phyloP scores from a whole-genome alignment of 2,888 invertebrate species.

The Diarsia brunnea region DNA sequence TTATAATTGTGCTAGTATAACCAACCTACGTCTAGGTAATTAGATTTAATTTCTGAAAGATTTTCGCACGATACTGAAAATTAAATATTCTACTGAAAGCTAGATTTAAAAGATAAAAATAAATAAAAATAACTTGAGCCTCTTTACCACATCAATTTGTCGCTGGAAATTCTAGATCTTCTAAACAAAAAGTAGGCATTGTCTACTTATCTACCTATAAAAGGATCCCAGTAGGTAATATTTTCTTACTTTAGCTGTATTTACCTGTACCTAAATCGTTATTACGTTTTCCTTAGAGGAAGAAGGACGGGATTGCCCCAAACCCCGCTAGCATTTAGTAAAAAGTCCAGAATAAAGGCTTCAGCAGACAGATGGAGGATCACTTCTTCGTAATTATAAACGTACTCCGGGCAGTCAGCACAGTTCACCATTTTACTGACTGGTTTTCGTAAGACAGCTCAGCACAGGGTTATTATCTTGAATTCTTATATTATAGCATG shows the following conservation, averaged over 20 bases:
- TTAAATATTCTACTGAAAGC: neutral
- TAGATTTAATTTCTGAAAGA: neutral
- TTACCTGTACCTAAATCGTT: neutral
- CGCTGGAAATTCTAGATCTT: neutral
- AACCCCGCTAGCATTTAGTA: neutral
- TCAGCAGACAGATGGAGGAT: neutral
- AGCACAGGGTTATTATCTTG: too few relatives aligned
- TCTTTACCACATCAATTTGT: neutral
- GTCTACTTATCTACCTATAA: neutral
- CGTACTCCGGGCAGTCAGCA: neutral
- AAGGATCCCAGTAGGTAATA: neutral
- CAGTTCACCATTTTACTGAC: neutral
- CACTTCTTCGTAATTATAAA: neutral
- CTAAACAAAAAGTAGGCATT: neutral
- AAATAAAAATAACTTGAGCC: neutral
- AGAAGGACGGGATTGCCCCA: neutral
- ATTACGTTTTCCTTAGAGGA: neutral
- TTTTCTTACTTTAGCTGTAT: neutral
- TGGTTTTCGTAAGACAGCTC: neutral
- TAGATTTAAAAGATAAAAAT: neutral
- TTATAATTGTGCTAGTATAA: neutral
- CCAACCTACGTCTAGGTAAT: neutral
- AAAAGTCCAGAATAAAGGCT: neutral
- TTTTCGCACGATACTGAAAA: neutral
- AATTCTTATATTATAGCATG: too few relatives aligned